Base-by-base conservation (phyloP, 2,113 vertebrate species). In the Regulus satrapa region DNA sequence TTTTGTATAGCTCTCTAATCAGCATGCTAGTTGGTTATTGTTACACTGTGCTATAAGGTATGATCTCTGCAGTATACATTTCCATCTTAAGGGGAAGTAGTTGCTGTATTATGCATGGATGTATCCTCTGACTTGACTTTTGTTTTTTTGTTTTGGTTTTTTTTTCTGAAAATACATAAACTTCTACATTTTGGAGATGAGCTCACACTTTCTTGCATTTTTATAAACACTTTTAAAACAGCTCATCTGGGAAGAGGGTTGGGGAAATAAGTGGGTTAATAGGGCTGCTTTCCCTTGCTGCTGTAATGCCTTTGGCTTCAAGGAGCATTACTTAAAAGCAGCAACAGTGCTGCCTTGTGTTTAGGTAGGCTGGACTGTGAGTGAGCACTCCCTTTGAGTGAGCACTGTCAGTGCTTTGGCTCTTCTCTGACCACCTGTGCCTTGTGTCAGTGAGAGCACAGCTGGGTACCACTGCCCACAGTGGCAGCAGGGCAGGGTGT, bases 1-100 rank as follows among this genome's bases (percentile, higher is more conserved):
- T 96, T 94, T 95, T 93, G 79, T 95, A 61, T 74, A 84, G 85
- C 85, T 86, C 52, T 90, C 93, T 97, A 95, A 95, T 96, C 92
- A 96, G 72, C 94, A 68, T 87, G 79, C 92, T 94, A 71, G 63
- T 84, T 94, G 75, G 85, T 93, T 96, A 96, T 93, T 96, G 93
- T 95, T 95, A 52, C 15, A 38, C 56, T 56, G 64, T 81, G 61
- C 90, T 94, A 26, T 96, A 93, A 52, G 85, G 90, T 94, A 21
- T 31, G 45, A 91, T 92, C 72, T 93, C 85, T 90, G 75, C 76
- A 72, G 85, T 94, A 80, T 84, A 41, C 61, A 64, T 93, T 96
- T 95, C 68, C 68, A 80, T 94, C 67, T 77, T 83, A 80, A 86
- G 79, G 59, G n/a, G 14, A 91, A 85, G 59, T 52, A 79, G 74